These are phyloP conservation scores for Crepidodera aurea DNA, from an alignment of 2,888 invertebrate species.

Conservation along the genomic window DNA sequence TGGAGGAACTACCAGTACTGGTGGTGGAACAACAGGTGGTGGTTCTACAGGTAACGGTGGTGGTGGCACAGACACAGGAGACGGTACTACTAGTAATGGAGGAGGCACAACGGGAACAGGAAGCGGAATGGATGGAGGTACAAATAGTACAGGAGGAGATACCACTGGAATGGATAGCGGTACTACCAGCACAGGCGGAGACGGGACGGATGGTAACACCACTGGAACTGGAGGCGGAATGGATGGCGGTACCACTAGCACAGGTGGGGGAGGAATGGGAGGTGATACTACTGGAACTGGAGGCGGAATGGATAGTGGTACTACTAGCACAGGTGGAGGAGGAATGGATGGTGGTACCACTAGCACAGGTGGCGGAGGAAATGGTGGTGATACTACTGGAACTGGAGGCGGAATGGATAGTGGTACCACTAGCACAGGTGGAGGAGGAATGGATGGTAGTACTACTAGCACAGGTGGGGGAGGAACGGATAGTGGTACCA, in stretches of 20 bases:
- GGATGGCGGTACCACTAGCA: constrained; percentile 1
- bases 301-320: constrained; percentile 24
- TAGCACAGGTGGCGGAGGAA: constrained; percentile 28
- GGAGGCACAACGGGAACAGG: constrained; percentile 35
- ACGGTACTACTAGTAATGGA: constrained; percentile 33
- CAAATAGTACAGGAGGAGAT: constrained; percentile 51
- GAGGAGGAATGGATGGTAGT: constrained; percentile 25
- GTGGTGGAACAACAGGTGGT: constrained; percentile 31
- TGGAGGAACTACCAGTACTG: constrained; percentile 17
- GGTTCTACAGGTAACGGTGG: constrained; percentile 43
- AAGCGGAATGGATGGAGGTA: constrained; percentile 20
- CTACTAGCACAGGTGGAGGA: constrained; percentile 25
- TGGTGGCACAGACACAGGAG: constrained; percentile 41
- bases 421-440: constrained; percentile 47
- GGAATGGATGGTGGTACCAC: constrained; percentile 21
- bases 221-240: constrained; percentile 25
- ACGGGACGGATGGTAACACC: constrained; percentile 43
- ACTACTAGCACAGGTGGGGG: constrained; percentile 31
- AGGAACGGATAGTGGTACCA: constrained; percentile 2
- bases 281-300: constrained; percentile 22
- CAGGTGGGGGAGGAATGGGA: constrained; percentile 18
- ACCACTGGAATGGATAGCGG: constrained; percentile 12
- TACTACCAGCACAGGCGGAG: constrained; percentile 34
- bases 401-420: constrained; percentile 36
- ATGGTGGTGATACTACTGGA: constrained; percentile 41